phyloP scores from a whole-genome alignment of 2,888 invertebrate species.

The Erebia aethiops region DNA sequence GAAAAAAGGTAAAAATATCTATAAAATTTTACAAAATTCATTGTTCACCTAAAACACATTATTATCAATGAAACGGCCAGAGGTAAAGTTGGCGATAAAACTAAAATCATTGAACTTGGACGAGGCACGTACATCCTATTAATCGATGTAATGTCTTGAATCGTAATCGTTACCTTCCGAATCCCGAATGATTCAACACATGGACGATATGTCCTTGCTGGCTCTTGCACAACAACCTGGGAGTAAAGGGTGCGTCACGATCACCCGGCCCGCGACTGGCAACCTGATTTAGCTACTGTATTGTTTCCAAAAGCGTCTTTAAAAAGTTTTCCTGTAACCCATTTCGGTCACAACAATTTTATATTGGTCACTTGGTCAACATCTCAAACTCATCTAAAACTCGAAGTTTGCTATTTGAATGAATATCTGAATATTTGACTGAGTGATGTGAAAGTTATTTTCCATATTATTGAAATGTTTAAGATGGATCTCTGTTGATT shows the following conservation, averaged over 20 bases:
- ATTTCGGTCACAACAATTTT: background rate
- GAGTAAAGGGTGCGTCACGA: conserved; percentile 62
- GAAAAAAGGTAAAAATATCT: background rate
- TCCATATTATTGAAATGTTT: too few relatives aligned
- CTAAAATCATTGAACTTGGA: conserved; percentile 42
- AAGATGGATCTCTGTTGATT: too few relatives aligned
- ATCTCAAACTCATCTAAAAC: background rate
- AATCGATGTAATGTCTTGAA: conserved; percentile 42
- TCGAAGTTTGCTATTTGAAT: too few relatives aligned
- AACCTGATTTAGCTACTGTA: conserved; percentile 68
- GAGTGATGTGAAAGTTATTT: too few relatives aligned
- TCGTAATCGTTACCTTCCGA: conserved; percentile 43
- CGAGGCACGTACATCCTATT: conserved; percentile 42
- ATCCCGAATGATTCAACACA: conserved; percentile 46
- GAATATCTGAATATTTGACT: too few relatives aligned
- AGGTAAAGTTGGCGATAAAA: conserved; percentile 30
- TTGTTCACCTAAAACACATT: conserved; percentile 16
- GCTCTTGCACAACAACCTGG: conserved; percentile 55
- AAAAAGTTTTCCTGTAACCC: conserved; percentile 8
- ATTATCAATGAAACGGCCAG: conserved; percentile 28
- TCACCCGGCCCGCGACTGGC: conserved; percentile 46
- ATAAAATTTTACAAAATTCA: conserved; percentile 7
- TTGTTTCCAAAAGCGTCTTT: conserved; percentile 39
- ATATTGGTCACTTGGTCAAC: background rate
- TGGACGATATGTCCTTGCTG: conserved; percentile 58